phyloP scores from a whole-genome alignment of 2,797 vertebrate species.

The Calcarius lapponicus region DNA sequence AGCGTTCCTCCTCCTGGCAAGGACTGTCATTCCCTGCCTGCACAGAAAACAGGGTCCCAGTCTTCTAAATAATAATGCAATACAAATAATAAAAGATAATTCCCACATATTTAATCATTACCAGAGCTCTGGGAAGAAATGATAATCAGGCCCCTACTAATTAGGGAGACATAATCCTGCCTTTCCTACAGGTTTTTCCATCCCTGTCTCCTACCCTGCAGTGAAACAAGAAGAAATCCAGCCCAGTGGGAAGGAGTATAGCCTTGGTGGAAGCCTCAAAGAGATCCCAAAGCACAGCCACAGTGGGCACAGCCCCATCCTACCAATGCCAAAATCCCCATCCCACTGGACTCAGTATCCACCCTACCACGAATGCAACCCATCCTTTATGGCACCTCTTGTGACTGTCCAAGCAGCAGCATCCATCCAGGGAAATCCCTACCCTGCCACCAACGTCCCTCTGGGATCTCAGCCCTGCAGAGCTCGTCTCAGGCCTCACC shows the following conservation, averaged over 20 bases:
- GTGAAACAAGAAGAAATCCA: neutral
- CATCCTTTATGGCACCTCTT: neutral
- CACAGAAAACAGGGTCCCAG: neutral
- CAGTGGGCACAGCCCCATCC: neutral
- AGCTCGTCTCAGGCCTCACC: neutral
- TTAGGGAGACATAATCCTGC: conserved; percentile 13
- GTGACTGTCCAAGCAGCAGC: neutral
- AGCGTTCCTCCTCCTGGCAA: neutral
- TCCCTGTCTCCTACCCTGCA: neutral
- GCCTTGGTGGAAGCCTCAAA: neutral
- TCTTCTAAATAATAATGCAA: conserved; percentile 7
- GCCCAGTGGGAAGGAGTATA: neutral
- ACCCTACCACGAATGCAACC: fast-evolving
- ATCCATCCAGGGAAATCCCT: neutral
- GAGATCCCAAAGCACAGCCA: neutral
- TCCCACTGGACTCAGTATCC: fast-evolving
- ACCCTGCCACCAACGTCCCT: neutral
- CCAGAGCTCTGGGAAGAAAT: conserved; percentile 17
- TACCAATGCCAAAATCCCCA: neutral
- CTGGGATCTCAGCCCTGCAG: neutral
- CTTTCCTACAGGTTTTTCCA: conserved; percentile 16
- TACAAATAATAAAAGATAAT: conserved; percentile 39
- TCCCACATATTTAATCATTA: conserved; percentile 25
- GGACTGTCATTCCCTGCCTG: neutral
- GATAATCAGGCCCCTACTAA: conserved; percentile 20